Evolutionary conservation across 2,113 vertebrate species (phyloP).

Genomic region (Grallaria varia): DNA sequence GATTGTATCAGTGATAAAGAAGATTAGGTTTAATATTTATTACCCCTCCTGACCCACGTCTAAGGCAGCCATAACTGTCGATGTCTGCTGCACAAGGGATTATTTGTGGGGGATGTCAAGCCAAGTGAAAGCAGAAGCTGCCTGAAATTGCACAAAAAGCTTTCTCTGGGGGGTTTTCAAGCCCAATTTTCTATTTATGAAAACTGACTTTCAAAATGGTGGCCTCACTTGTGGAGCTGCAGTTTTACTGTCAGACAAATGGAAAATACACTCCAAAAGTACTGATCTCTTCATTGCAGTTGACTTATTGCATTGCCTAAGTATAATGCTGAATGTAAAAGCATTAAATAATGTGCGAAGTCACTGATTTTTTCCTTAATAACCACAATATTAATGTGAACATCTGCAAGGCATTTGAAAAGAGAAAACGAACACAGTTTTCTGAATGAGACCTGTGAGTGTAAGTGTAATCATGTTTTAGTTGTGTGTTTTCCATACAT

Average conservation of each 20-base stretch:
- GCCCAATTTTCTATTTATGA: not conserved
- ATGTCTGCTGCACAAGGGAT: not conserved
- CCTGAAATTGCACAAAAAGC: not conserved
- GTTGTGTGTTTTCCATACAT: not conserved
- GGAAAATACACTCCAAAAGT: not conserved
- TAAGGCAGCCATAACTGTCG: not conserved
- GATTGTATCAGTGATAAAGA: not conserved
- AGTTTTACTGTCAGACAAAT: not conserved
- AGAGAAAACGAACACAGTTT: not conserved
- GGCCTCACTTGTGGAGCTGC: not conserved
- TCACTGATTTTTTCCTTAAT: not conserved
- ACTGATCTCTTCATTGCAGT: not conserved
- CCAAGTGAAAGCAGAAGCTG: not conserved
- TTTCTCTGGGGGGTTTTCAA: not conserved
- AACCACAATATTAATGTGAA: not conserved
- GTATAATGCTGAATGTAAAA: not conserved
- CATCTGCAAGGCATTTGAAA: not conserved
- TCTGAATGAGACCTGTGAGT: no score
- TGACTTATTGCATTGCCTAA: not conserved
- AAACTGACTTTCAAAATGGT: not conserved
- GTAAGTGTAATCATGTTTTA: not conserved
- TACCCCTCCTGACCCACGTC: not conserved
- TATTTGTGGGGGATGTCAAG: not conserved
- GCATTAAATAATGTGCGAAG: not conserved
- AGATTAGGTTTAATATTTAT: conserved; percentile 32